Evolutionary conservation across 2,113 vertebrate genomes (phyloP).

Genomic region (Cryptotis parvus): DNA sequence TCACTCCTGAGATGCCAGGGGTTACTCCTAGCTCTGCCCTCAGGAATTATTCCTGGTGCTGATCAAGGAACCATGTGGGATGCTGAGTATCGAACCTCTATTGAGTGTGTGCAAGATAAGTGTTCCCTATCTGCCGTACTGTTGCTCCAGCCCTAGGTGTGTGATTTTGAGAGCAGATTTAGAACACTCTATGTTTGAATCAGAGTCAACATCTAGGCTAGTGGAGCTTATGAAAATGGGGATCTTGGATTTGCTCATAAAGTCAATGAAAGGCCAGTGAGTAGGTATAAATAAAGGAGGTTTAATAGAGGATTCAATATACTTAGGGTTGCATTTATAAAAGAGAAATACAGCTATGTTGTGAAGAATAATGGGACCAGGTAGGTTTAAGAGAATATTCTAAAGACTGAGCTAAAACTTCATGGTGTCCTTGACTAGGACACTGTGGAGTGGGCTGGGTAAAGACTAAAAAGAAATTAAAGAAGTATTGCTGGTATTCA

Average conservation of each 20-base stretch:
- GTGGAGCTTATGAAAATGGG: slow-evolving; percentile 27
- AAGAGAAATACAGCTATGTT: background rate
- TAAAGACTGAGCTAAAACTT: background rate
- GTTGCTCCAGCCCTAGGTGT: too few relatives aligned
- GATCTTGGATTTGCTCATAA: background rate
- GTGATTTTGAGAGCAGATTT: slow-evolving; percentile 58
- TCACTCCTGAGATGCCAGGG: too few relatives aligned
- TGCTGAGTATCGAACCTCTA: too few relatives aligned
- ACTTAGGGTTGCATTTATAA: background rate
- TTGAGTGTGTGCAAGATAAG: too few relatives aligned
- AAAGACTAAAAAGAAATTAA: background rate
- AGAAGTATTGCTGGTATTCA: background rate
- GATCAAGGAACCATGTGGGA: too few relatives aligned
- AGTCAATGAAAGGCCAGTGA: background rate
- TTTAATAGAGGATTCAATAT: background rate
- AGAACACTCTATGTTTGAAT: slow-evolving; percentile 50
- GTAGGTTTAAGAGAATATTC: background rate
- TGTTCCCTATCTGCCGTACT: too few relatives aligned
- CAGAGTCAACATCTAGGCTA: slow-evolving; percentile 27
- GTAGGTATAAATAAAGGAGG: background rate
- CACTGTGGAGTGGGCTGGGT: background rate
- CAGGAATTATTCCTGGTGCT: too few relatives aligned
- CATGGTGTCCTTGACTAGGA: too few relatives aligned
- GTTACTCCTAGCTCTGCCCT: too few relatives aligned
- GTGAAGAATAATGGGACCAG: background rate